These are phyloP conservation scores for Gymnoscelis rufifasciata DNA, from an alignment of 2,888 invertebrate species.

Conservation along the genomic window DNA sequence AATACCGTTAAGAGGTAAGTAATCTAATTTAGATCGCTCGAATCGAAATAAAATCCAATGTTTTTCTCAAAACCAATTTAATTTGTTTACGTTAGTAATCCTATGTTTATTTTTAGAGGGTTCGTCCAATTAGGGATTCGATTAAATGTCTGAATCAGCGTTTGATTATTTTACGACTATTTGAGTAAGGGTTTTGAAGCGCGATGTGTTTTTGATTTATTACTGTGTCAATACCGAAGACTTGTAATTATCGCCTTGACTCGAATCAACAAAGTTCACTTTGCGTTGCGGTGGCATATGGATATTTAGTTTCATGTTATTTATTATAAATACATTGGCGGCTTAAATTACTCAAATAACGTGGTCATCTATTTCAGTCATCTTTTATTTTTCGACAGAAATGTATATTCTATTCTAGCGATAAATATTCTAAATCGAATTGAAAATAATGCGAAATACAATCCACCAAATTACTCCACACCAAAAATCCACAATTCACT, in stretches of 20 bases:
- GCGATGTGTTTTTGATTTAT: constrained; percentile 5
- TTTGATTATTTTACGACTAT: constrained; percentile 18
- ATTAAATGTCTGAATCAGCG: constrained; percentile 29
- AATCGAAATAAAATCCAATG: constrained; percentile 25
- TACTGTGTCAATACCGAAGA: not conserved
- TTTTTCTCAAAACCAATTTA: constrained; percentile 37
- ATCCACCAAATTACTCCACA: constrained; percentile 16
- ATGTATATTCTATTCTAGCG: no score
- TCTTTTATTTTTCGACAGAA: no score
- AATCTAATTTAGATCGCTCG: constrained; percentile 25
- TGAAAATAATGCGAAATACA: constrained; percentile 2
- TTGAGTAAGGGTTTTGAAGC: constrained; percentile 8
- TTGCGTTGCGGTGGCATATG: not conserved
- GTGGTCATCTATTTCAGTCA: no score
- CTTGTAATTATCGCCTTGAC: not conserved
- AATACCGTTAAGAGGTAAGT: constrained; percentile 14
- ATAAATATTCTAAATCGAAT: not conserved
- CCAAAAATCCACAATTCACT: constrained; percentile 28
- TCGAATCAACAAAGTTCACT: not conserved
- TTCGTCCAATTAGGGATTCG: constrained; percentile 41
- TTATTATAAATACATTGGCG: no score
- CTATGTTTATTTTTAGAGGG: constrained; percentile 44
- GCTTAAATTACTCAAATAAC: no score
- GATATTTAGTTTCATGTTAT: no score
- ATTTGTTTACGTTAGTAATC: constrained; percentile 33